Evolutionary conservation across 2,888 invertebrate genomes (phyloP), one percentile per base, ranked within the genome.

Genomic region (Chaetogeoica ovagalla): DNA sequence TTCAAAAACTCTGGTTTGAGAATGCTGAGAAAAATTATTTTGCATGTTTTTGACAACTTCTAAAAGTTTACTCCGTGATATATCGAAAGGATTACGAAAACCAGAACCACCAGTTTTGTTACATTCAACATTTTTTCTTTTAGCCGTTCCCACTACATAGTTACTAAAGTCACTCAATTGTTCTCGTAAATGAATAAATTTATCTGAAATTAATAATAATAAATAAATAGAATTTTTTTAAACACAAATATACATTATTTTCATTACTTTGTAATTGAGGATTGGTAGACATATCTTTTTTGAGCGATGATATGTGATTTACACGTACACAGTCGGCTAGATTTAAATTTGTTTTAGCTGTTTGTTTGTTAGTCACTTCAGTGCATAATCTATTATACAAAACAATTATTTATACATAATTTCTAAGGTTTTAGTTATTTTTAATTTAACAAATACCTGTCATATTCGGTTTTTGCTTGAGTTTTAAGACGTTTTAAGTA

Each of bases 401-500:
- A 69, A 70, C n/a, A 8, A 30, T 13, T 63, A 70, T 62, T 62
- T n/a, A 60, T 19, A 48, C 52, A 19, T 6, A 55, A 6, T 55
- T 5, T 19, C 55, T 21, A 0, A 59, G 39, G 11, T 52, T 48
- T n/a, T 30, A 59, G 6, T 69, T 17, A 68, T 23, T 23, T 9
- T 59, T 19, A 63, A 6, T 19, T 3, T 55, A 1, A 60, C 9
- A 52, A 75, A 59, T 83, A 84, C 84, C 84, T 92, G 86, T 96
- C 96, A 85, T 94, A 95, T 86, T 96, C 96, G 76, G 92, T 90
- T 87, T 95, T 95, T 30, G 96, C 97, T 86, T 95, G 94, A 86
- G 95, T 96, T 88, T 98, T 98, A 84, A 98, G 89, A 86, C 96
- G 92, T 87, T 97, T 98, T 85, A 99, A 88, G 87, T 98, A 97